Conservation (phyloP, 2,797 vertebrate genomes). For the Loris lydekkerianus region DNA sequence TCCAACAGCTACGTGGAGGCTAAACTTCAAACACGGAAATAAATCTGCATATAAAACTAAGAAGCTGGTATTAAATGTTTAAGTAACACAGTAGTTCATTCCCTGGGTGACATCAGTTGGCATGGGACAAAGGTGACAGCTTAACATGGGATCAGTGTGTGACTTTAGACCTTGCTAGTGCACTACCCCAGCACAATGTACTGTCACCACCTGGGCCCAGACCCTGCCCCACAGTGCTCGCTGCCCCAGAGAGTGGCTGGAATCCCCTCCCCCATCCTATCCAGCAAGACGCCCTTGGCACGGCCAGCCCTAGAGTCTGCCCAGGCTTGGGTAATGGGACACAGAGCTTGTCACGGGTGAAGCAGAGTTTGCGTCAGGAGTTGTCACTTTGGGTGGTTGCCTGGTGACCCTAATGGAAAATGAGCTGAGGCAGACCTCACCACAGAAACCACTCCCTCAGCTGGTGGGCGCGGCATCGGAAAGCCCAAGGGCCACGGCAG, state of each 20-base stretch:
- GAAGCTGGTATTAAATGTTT: background rate
- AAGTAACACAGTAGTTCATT: constrained; percentile 1
- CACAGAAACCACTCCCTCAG: constrained; percentile 80
- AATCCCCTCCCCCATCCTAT: rapidly evolving
- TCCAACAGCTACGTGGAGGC: background rate
- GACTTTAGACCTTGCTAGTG: background rate
- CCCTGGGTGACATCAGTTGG: background rate
- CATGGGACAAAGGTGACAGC: background rate
- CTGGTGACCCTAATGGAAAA: constrained; percentile 82
- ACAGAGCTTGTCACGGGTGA: constrained; percentile 8
- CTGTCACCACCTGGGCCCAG: background rate
- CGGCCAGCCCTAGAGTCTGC: constrained; percentile 11
- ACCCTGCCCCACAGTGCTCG: background rate
- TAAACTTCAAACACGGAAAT: background rate
- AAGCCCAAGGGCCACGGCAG: constrained; percentile 55
- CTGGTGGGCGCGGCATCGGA: constrained; percentile 38
- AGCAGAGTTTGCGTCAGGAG: constrained; percentile 69
- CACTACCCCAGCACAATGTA: background rate
- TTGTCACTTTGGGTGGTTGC: constrained; percentile 78
- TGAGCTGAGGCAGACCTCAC: constrained; percentile 62
- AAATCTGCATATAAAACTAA: constrained; percentile 3
- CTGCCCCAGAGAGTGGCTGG: background rate
- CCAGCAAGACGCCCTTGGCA: background rate
- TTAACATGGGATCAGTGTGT: background rate
- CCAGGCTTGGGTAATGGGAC: constrained; percentile 52